Percentiles rank a stretch among this genome's conserved stretches.
These are phyloP conservation scores for Chunga burmeisteri DNA, from an alignment of 2,113 vertebrate species.

Conservation along the genomic window DNA sequence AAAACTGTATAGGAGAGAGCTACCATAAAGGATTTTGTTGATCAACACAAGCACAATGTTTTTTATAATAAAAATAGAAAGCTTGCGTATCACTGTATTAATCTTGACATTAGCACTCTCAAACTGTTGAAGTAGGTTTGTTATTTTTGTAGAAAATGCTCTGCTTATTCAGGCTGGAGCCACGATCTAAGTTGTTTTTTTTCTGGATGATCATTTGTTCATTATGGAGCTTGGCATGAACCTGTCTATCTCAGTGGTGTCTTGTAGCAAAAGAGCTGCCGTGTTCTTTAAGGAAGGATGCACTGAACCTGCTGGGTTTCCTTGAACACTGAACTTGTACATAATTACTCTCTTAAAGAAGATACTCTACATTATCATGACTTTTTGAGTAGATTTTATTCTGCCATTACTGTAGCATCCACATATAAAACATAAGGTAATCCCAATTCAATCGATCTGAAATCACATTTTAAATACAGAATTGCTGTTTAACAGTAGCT, in stretches of 20 bases:
- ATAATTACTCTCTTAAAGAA: not conserved
- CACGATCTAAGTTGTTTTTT: not conserved
- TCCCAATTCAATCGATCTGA: not conserved
- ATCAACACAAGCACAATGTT: not conserved
- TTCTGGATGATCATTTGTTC: not conserved
- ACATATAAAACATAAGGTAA: not conserved
- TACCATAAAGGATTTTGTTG: not conserved
- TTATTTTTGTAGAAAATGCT: not conserved
- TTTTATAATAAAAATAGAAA: not conserved
- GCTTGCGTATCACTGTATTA: not conserved
- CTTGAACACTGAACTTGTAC: not conserved
- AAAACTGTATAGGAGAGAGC: not conserved
- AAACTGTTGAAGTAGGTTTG: not conserved
- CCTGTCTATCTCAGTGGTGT: not conserved
- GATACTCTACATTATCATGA: not conserved
- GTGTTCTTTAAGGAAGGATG: not conserved
- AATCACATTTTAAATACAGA: not conserved
- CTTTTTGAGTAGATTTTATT: not conserved
- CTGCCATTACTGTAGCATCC: not conserved
- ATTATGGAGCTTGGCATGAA: not conserved
- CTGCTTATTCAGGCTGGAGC: not conserved
- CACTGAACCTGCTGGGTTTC: not conserved
- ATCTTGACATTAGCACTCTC: not conserved
- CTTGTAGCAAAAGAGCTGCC: not conserved
- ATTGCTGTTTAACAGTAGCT: not conserved